These are phyloP conservation scores for Litoditis marina DNA, from an alignment of 2,888 invertebrate species.

Conservation along the genomic window DNA sequence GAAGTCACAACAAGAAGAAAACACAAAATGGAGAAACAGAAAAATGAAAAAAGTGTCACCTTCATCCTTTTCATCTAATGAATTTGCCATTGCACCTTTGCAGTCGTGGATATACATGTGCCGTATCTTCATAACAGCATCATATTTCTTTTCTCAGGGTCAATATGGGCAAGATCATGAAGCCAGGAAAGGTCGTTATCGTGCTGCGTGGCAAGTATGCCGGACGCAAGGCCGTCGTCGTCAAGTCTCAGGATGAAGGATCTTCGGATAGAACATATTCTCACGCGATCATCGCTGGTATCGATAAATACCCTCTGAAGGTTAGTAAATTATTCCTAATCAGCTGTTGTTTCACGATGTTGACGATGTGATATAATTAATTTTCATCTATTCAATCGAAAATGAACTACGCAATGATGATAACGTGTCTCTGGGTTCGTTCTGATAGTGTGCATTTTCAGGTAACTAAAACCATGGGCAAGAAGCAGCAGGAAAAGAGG, in stretches of 20 bases:
- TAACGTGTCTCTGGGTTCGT: not conserved
- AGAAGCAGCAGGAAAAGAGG: constrained; percentile 90
- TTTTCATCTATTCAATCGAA: too few relatives aligned
- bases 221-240: constrained; percentile 67
- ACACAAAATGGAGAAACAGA: too few relatives aligned
- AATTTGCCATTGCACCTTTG: too few relatives aligned
- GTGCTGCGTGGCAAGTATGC: constrained; percentile 98
- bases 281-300: constrained; percentile 94
- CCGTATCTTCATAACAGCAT: too few relatives aligned
- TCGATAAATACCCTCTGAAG: constrained; percentile 91
- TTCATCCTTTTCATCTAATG: too few relatives aligned
- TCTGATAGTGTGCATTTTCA: constrained; percentile 10
- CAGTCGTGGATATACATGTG: too few relatives aligned
- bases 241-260: constrained; percentile 86
- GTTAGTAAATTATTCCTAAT: constrained; percentile 62
- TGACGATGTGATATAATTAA: too few relatives aligned
- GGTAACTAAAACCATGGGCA: constrained; percentile 70
- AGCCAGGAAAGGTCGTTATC: constrained; percentile 87
- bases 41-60: too few relatives aligned
- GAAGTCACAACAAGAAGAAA: too few relatives aligned
- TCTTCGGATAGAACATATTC: constrained; percentile 92
- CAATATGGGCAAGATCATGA: constrained; percentile 61
- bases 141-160: too few relatives aligned
- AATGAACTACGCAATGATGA: too few relatives aligned
- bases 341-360: too few relatives aligned